These are phyloP conservation scores for Chouioia cunea DNA, from an alignment of 2,888 invertebrate species.

Conservation along the genomic window DNA sequence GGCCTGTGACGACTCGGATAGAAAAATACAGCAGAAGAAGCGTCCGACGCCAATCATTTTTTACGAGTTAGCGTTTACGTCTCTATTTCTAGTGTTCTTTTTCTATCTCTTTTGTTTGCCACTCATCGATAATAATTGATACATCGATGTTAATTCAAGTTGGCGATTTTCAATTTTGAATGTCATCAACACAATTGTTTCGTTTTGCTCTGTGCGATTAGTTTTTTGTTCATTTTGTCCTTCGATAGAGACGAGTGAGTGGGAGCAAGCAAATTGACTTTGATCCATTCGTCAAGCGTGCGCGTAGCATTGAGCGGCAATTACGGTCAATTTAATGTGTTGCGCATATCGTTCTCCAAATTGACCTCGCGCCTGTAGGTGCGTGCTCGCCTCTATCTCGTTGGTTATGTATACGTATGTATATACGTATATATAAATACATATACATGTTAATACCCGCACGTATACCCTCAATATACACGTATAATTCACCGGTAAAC, in stretches of 20 bases:
- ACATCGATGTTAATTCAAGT: neutral
- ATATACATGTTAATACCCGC: constrained; percentile 15
- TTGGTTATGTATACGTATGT: too few species aligned
- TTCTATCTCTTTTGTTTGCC: constrained; percentile 23
- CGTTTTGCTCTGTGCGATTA: too few species aligned
- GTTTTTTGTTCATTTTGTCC: too few species aligned
- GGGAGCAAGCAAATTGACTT: constrained; percentile 65
- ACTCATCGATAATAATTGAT: constrained; percentile 15
- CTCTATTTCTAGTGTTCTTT: too few species aligned
- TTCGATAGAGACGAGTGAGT: too few species aligned
- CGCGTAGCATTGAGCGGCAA: constrained; percentile 65
- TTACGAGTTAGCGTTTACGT: neutral
- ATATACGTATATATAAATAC: too few species aligned
- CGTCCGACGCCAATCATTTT: constrained; percentile 18
- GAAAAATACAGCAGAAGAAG: too few species aligned
- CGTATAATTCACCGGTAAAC: neutral
- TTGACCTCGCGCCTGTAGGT: constrained; percentile 34
- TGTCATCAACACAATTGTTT: too few species aligned
- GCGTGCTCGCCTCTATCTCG: too few species aligned
- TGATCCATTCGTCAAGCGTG: constrained; percentile 63
- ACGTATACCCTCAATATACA: neutral
- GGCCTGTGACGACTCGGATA: too few species aligned
- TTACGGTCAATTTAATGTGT: constrained; percentile 64
- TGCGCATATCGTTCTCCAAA: constrained; percentile 38
- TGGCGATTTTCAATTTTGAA: neutral